phyloP scores from a whole-genome alignment of 2,888 invertebrate species.

The Halictus quadricinctus region DNA sequence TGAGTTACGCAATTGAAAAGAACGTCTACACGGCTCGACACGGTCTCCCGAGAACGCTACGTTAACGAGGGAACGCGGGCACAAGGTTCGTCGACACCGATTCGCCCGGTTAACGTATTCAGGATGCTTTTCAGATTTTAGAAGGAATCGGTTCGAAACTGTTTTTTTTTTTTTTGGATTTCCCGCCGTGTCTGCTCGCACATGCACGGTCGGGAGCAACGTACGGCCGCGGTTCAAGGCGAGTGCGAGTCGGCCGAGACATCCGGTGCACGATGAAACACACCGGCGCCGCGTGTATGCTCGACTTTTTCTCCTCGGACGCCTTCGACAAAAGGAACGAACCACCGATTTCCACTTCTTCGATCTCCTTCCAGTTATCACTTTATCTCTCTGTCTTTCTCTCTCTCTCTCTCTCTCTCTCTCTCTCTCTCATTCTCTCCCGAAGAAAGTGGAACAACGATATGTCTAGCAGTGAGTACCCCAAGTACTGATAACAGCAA shows the following conservation, averaged over 20 bases:
- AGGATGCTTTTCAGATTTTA: background rate
- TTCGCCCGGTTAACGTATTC: background rate
- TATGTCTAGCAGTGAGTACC: slow-evolving; percentile 53
- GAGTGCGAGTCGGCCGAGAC: slow-evolving; percentile 5
- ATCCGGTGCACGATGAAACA: slow-evolving; percentile 8
- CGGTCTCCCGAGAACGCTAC: background rate
- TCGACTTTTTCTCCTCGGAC: slow-evolving; percentile 43
- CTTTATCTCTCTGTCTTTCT: background rate
- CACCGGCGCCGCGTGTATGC: slow-evolving; percentile 35
- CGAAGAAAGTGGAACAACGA: slow-evolving; percentile 42
- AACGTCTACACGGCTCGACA: background rate
- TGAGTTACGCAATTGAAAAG: background rate
- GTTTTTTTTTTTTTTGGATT: background rate
- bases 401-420: background rate
- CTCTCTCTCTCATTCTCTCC: background rate
- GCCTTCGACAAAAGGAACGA: slow-evolving; percentile 63
- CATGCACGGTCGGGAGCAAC: background rate
- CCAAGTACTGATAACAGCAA: slow-evolving; percentile 41
- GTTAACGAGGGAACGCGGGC: background rate
- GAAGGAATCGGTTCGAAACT: background rate
- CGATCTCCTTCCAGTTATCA: slow-evolving; percentile 10
- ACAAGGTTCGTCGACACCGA: background rate
- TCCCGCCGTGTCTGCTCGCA: background rate
- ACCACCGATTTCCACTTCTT: slow-evolving; percentile 57
- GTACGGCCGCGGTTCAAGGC: slow-evolving; percentile 3